These are phyloP conservation scores for Bostrychus sinensis DNA, from an alignment of 2,113 vertebrate species.

Conservation along the genomic window DNA sequence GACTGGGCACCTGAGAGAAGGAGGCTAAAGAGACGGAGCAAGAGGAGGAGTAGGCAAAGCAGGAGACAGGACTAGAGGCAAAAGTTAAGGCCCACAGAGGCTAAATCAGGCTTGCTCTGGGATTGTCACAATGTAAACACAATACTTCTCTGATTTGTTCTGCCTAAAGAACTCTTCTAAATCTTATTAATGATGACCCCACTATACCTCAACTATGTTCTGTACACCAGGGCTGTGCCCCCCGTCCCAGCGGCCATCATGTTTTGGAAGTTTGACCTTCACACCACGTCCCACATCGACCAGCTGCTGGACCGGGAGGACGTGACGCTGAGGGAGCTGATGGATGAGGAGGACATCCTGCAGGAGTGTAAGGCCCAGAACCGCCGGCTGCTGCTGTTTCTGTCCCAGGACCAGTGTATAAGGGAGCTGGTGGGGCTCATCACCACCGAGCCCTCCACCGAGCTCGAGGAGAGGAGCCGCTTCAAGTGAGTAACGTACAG, in stretches of 20 bases:
- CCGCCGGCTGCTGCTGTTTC: constrained; percentile 91
- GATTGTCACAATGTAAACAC: no score
- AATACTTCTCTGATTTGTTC: no score
- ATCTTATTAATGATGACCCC: no score
- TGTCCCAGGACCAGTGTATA: constrained; percentile 93
- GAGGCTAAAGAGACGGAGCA: no score
- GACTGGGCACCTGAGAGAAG: no score
- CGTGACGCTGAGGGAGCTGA: constrained; percentile 90
- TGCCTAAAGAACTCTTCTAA: no score
- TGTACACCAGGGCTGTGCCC: constrained; percentile 71
- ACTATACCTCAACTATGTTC: not conserved
- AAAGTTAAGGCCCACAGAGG: no score
- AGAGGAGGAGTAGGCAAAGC: no score
- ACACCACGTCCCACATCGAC: constrained; percentile 93
- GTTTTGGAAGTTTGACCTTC: constrained; percentile 99
- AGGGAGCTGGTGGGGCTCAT: constrained; percentile 92
- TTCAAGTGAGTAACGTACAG: constrained; percentile 87
- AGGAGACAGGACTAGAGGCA: no score
- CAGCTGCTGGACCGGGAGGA: constrained; percentile 95
- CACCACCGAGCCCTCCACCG: constrained; percentile 89
- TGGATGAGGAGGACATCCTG: constrained; percentile 96
- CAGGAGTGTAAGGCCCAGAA: constrained; percentile 99
- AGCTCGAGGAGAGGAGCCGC: constrained; percentile 94
- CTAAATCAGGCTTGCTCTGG: no score
- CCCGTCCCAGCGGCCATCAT: constrained; percentile 81